phyloP scores from a whole-genome alignment of 2,797 vertebrate species.

The Nannoperca obscura region DNA sequence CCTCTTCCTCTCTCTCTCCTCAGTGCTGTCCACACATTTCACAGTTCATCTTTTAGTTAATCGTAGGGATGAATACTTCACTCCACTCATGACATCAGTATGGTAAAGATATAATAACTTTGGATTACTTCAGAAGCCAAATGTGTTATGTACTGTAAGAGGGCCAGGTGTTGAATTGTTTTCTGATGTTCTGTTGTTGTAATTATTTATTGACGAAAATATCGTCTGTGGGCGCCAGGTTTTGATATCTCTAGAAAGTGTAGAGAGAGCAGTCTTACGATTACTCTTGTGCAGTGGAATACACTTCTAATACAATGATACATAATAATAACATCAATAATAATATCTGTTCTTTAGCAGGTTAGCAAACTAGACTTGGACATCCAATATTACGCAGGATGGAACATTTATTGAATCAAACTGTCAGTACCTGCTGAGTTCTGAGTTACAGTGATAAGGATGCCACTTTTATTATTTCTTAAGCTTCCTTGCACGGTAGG shows the following conservation, averaged over 20 bases:
- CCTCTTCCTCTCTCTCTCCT: neutral
- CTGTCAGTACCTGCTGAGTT: neutral
- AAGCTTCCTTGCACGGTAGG: neutral
- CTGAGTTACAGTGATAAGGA: neutral
- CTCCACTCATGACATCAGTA: neutral
- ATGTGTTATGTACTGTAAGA: constrained; percentile 7
- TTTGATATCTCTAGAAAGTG: too few species aligned
- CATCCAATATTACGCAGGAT: neutral
- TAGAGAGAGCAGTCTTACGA: too few species aligned
- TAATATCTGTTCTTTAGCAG: too few species aligned
- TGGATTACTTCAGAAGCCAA: neutral
- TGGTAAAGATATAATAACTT: neutral
- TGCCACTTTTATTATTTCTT: neutral
- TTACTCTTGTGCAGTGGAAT: too few species aligned
- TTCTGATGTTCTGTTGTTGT: neutral
- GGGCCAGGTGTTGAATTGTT: neutral
- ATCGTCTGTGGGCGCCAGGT: too few species aligned
- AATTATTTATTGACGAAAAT: too few species aligned
- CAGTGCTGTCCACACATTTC: constrained; percentile 1
- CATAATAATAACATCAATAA: too few species aligned
- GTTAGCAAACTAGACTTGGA: too few species aligned
- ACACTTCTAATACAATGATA: too few species aligned
- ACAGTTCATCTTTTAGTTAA: neutral
- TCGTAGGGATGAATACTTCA: neutral
- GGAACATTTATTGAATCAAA: neutral